Conservation (phyloP, 2,888 invertebrate species). For the Oxystoma pomonae region DNA sequence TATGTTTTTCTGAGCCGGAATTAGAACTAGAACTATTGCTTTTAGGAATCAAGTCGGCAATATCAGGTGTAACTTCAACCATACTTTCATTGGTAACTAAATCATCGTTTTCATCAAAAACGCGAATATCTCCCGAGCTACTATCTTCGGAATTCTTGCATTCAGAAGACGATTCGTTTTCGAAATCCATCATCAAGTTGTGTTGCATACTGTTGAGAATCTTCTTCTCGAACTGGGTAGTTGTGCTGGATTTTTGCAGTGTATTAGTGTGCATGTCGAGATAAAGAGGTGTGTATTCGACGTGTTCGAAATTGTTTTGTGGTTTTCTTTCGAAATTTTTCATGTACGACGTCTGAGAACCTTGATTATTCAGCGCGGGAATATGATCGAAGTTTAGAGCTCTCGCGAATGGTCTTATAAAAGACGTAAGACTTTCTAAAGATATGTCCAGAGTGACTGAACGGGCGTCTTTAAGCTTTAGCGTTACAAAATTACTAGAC, state of each 20-base stretch:
- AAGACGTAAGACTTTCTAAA: constrained; percentile 37
- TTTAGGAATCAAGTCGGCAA: constrained; percentile 6
- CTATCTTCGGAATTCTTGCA: neutral
- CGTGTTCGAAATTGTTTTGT: constrained; percentile 13
- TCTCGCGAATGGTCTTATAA: constrained; percentile 42
- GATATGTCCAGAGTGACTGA: constrained; percentile 40
- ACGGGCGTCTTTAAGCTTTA: constrained; percentile 36
- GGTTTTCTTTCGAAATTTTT: constrained; percentile 24
- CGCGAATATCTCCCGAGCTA: constrained; percentile 12
- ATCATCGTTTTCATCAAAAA: constrained; percentile 27
- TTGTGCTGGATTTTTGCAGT: constrained; percentile 17
- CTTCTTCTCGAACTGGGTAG: constrained; percentile 27
- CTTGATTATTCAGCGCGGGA: constrained; percentile 26
- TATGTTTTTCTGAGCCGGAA: neutral
- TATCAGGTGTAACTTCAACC: constrained; percentile 26
- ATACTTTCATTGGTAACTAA: constrained; percentile 27
- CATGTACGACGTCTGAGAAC: constrained; percentile 39
- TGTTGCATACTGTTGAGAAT: constrained; percentile 29
- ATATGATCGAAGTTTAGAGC: constrained; percentile 35
- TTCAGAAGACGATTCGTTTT: neutral
- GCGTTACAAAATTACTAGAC: constrained; percentile 31
- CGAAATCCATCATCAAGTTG: constrained; percentile 21
- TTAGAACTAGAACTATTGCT: neutral
- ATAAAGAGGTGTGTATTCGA: constrained; percentile 30
- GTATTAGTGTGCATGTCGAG: constrained; percentile 24